Percentiles rank a stretch among this genome's conserved stretches.
These are phyloP conservation scores for Phrynocephalus versicolor DNA, from an alignment of 2,113 vertebrate species.

Conservation along the genomic window DNA sequence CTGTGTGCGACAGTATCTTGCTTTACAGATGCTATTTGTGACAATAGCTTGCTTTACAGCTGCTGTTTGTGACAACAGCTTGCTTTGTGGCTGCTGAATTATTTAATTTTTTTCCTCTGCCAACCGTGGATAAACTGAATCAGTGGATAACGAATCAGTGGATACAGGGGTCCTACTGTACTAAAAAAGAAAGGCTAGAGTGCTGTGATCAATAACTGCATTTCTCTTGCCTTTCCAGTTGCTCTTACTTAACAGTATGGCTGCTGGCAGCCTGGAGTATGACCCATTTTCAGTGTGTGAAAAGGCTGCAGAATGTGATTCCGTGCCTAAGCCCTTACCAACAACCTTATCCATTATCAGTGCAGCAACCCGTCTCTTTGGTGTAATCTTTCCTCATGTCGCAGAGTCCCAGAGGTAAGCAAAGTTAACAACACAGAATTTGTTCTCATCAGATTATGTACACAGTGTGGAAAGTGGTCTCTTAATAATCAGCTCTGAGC, in stretches of 20 bases:
- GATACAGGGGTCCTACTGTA: too few species aligned
- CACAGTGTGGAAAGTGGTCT: neutral
- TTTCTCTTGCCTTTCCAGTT: slow-evolving; percentile 69
- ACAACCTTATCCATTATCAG: slow-evolving; percentile 76
- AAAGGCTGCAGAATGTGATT: slow-evolving; percentile 69
- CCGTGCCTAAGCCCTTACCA: slow-evolving; percentile 82
- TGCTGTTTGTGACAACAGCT: too few species aligned
- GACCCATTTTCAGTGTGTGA: slow-evolving; percentile 86
- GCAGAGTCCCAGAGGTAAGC: slow-evolving; percentile 85
- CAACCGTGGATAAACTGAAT: too few species aligned
- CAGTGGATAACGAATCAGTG: too few species aligned
- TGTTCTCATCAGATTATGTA: neutral
- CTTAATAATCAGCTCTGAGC: neutral
- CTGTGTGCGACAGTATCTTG: too few species aligned
- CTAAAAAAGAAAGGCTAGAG: neutral
- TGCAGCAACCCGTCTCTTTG: slow-evolving; percentile 85
- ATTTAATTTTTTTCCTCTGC: too few species aligned
- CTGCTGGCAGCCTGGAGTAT: slow-evolving; percentile 86
- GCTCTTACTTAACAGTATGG: slow-evolving; percentile 78
- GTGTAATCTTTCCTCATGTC: slow-evolving; percentile 82
- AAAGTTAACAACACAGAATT: neutral
- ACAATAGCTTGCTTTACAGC: too few species aligned
- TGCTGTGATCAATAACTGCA: neutral
- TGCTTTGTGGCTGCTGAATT: too few species aligned
- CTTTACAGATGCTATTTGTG: too few species aligned